A percentile compares a stretch with the other conserved stretches of the same genome.
These are phyloP conservation scores for Otus sunia DNA, from an alignment of 2,113 vertebrate species.

Conservation along the genomic window DNA sequence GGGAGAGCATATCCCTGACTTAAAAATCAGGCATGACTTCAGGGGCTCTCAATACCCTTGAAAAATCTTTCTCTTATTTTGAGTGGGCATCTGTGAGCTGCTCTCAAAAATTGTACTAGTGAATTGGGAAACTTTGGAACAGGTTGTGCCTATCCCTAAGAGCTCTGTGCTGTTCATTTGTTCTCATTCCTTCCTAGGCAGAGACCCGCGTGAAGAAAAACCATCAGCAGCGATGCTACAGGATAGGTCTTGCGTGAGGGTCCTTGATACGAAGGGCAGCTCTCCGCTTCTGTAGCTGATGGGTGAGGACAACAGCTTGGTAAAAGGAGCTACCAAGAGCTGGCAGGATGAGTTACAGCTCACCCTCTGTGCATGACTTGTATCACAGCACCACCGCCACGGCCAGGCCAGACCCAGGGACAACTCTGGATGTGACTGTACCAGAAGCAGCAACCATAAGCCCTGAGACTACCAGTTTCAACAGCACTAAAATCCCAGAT, in stretches of 20 bases:
- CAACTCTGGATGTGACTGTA: conserved; percentile 54
- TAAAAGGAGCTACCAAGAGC: neutral
- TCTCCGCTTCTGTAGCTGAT: neutral
- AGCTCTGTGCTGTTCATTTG: neutral
- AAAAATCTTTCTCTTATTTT: neutral
- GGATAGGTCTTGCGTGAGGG: neutral
- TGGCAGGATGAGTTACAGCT: conserved; percentile 70
- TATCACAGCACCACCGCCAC: conserved; percentile 39
- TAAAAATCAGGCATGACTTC: neutral
- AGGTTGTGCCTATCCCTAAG: neutral
- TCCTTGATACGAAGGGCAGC: neutral
- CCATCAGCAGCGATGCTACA: neutral
- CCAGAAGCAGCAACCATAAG: conserved; percentile 75
- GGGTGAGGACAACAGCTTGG: neutral
- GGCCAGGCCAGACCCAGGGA: conserved; percentile 30
- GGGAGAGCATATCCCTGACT: neutral
- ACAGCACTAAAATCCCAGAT: conserved; percentile 83
- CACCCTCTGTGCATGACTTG: conserved; percentile 40
- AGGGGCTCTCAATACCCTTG: neutral
- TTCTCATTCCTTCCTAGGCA: neutral
- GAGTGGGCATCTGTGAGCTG: neutral
- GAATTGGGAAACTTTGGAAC: neutral
- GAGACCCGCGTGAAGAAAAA: neutral
- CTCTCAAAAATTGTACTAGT: neutral
- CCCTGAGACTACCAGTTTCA: conserved; percentile 84